Base-by-base conservation (phyloP, 2,888 invertebrate genomes). In the Biston stratarius region DNA sequence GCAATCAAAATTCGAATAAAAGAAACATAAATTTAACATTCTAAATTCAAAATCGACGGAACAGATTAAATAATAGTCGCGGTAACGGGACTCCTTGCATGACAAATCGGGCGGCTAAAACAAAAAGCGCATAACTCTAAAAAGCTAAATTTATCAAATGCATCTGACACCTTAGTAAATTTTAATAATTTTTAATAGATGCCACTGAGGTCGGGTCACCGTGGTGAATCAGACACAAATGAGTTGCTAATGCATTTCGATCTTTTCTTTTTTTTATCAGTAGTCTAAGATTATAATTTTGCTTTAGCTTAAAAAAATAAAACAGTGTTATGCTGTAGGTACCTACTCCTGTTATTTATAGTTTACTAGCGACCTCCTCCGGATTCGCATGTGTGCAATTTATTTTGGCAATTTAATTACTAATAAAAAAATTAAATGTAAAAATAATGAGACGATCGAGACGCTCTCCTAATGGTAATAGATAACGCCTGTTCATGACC, bases 141-240 rank as follows among this genome's bases (percentile, higher is more conserved):
- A 80, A 84, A 59, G 76, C 79, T 77, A 74, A 86, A 92, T 91
- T 87, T 87, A 91, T 91, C 87, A 90, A 83, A 82, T 69, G 66
- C 58, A 73, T 75, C 82, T 85, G 91, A 86, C 91, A 86, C 77
- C 85, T 82, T 80, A 61, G 57, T 45, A 42, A 42, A 10, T 56
- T 51, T 66, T 51, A 81, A 75, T 84, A 83, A 84, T 86, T 86
- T 83, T 89, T 89, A 89, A 90, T 91, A 84, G 83, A 87, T 83
- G 81, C 75, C 75, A 71, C 75, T 51, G 70, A 78, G 80, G 81
- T 81, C 80, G 83, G 84, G 86, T 86, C 86, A 81, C 88, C 87
- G 87, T 83, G 86, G 79, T 84, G 82, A 87, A 91, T 91, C 82
- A 84, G 78, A 76, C 79, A 81, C 82, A 85, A 86, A 89, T 89